Conservation (phyloP, 2,888 invertebrate genomes). For the Dicranocentrus wangi region DNA sequence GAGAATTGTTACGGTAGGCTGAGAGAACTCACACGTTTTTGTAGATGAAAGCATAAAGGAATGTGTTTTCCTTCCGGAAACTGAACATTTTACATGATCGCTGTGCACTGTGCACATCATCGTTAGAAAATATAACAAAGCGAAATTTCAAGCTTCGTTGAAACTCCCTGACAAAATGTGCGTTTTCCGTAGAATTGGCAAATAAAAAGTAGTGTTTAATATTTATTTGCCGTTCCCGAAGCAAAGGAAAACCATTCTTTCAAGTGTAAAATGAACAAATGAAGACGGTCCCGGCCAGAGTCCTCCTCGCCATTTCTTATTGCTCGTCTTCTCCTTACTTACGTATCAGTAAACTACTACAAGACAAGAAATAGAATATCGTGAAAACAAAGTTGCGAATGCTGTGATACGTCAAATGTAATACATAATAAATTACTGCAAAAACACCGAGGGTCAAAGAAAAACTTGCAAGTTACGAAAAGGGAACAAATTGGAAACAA, state of each 20-base stretch:
- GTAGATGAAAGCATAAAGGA: constrained; percentile 1
- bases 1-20: not conserved
- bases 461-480: constrained; percentile 7
- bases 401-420: not conserved
- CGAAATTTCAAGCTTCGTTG: constrained; percentile 40
- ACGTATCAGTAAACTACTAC: not conserved
- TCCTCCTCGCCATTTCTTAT: not conserved
- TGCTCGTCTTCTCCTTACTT: not conserved
- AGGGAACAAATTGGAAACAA: constrained; percentile 1
- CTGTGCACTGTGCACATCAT: constrained; percentile 40
- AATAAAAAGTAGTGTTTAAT: no score
- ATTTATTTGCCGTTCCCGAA: not conserved
- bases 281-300: not conserved
- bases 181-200: not conserved
- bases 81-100: constrained; percentile 40
- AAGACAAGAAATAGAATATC: not conserved
- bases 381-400: not conserved
- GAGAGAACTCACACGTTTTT: not conserved
- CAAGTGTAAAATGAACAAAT: not conserved
- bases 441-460: constrained; percentile 13
- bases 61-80: constrained; percentile 18
- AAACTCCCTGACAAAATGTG: not conserved
- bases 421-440: constrained; percentile 40
- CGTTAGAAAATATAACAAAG: not conserved
- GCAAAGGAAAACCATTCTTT: not conserved